Base-by-base conservation (phyloP, 2,888 invertebrate genomes). In the Orthosia gothica region DNA sequence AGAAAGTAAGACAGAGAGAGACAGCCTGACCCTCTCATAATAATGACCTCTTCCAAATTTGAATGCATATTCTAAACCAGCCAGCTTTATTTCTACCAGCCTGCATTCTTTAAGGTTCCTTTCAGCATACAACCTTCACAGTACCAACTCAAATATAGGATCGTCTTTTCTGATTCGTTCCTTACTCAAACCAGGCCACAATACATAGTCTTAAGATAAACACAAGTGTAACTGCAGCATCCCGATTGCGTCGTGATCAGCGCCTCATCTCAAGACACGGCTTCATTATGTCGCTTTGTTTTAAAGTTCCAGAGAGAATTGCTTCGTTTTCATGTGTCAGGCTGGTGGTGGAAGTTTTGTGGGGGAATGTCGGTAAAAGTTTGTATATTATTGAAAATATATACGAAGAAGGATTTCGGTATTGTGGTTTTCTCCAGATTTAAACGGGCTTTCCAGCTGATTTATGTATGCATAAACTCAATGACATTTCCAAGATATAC, bases 231-330 rank as follows among this genome's bases (percentile, higher is more conserved):
- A 65, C 57, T 71, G 47, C 68, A 47, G 32, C 55, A 15, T 47
- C 61, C 61, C 9, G 75, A 75, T 79, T 64, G 76, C 59, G 55
- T 47, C 64, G 55, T 61, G 78, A 80, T 80, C 80, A 80, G 32
- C 23, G 40, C 59, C 64, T 77, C 83, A 58, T 80, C 79, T 66
- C 70, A 76, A 79, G 82, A 80, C 77, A 52, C 57, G 16, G 68
- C 69, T 50, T 83, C 58, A 83, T 81, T 74, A 79, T 69, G 63
- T 49, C 63, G 79, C 81, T 81, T 81, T 81, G 81, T 81, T 79
- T 71, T 67, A 72, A 83, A 83, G 49, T 83, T 78, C 0, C n/a
- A 40, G 40, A 45, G 55, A 57, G 57, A 79, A 76, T 58, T 73
- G 65, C 20, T 70, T 67, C 59, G 67, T 26, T 66, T 15, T 32